Evolutionary conservation across 2,797 vertebrate species (phyloP).

Genomic region (Danio jaintianensis): DNA sequence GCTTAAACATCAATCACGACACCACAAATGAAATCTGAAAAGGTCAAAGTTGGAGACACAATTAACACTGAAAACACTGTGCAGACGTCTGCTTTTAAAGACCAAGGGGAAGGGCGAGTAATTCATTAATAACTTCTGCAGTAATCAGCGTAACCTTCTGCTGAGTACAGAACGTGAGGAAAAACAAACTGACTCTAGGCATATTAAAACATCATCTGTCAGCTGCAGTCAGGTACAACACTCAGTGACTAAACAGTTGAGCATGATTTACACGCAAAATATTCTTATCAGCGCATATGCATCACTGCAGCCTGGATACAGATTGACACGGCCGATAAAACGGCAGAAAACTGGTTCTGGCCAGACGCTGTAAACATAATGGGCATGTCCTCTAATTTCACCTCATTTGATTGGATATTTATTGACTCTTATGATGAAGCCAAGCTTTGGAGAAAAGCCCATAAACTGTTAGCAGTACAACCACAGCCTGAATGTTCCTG

Average conservation of each 20-base stretch:
- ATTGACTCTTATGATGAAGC: slow-evolving; percentile 20
- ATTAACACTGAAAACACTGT: neutral
- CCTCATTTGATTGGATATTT: neutral
- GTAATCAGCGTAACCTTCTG: neutral
- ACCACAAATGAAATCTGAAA: neutral
- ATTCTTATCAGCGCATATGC: neutral
- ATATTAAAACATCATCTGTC: slow-evolving; percentile 10
- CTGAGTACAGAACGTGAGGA: neutral
- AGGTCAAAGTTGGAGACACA: neutral
- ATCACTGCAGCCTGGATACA: neutral
- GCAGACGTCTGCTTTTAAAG: neutral
- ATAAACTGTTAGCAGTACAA: slow-evolving; percentile 21
- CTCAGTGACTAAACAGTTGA: neutral
- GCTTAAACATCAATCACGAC: neutral
- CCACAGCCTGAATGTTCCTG: neutral
- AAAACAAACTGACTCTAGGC: neutral
- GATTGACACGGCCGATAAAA: neutral
- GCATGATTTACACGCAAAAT: slow-evolving; percentile 3
- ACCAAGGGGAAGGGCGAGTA: slow-evolving; percentile 4
- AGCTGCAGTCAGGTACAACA: neutral
- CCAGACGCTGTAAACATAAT: neutral
- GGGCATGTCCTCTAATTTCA: slow-evolving; percentile 1
- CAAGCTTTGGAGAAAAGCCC: slow-evolving; percentile 9
- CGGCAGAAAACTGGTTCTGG: neutral
- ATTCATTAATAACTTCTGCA: slow-evolving; percentile 12